Evolutionary conservation across 2,888 invertebrate species (phyloP).

Genomic region (Colostygia pectinataria): DNA sequence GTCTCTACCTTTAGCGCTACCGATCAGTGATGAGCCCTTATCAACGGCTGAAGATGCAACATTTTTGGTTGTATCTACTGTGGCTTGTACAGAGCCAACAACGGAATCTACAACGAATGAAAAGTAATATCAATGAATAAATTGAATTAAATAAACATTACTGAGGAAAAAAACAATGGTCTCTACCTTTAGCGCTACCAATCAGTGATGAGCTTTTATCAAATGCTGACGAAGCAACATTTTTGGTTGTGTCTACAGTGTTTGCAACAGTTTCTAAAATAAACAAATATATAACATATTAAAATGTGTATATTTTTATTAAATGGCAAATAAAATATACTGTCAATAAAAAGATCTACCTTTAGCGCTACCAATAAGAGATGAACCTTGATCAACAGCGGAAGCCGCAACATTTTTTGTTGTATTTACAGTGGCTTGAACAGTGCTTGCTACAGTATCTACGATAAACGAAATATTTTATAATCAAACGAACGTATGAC

Average conservation of each 20-base stretch:
- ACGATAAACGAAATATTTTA: constrained; percentile 5
- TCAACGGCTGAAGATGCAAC: constrained; percentile 42
- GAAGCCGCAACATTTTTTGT: constrained; percentile 52
- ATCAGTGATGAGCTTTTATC: constrained; percentile 54
- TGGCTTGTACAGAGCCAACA: constrained; percentile 29
- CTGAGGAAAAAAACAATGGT: too few relatives aligned
- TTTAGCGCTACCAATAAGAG: constrained; percentile 45
- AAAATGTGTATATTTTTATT: too few relatives aligned
- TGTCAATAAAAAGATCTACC: constrained; percentile 34
- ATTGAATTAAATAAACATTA: too few relatives aligned
- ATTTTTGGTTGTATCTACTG: constrained; percentile 43
- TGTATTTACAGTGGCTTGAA: constrained; percentile 48
- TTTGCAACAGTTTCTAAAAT: constrained; percentile 53
- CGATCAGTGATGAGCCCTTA: constrained; percentile 42
- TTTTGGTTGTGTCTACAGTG: constrained; percentile 58
- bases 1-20: constrained; percentile 54
- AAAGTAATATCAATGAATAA: neutral
- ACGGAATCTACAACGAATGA: constrained; percentile 15
- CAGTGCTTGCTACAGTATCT: constrained; percentile 44
- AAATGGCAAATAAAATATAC: neutral
- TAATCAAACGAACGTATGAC: constrained; percentile 11
- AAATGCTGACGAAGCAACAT: constrained; percentile 49
- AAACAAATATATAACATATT: constrained; percentile 1
- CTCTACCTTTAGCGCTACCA: constrained; percentile 36
- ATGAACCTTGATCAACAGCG: constrained; percentile 49